Base-by-base conservation (phyloP, 2,888 invertebrate genomes). In the Drosophila greeni region DNA sequence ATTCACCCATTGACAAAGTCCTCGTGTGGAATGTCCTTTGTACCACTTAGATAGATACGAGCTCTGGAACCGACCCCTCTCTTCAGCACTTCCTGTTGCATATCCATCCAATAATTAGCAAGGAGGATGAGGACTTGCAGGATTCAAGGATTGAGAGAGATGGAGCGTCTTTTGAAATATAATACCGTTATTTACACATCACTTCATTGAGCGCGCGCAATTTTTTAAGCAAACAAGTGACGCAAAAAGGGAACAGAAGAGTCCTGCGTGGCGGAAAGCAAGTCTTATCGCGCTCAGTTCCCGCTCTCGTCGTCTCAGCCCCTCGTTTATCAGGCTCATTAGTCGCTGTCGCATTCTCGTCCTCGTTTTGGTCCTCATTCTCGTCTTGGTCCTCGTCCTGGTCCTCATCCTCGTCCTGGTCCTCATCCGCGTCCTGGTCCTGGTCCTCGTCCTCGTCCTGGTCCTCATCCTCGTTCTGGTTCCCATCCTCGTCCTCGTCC, bases 141-240 rank as follows among this genome's bases (percentile, higher is more conserved):
- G 24, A n/a, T 39, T 14, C 24, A 18, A 3, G 33, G 55, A 51
- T 36, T 48, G 48, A 16, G 54, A 29, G 42, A 33, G 39, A 20
- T 40, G 20, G 39, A 11, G 42, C 42, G 54, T 49, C 61, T 43
- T 69, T 68, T 60, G 40, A 67, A 67, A 52, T 59, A 70, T 67
- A 67, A 73, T 64, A 69, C 66, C 60, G 60, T 70, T 80, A 77
- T 81, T 84, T 81, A 80, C 83, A 75, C 75, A 72, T 73, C 83
- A 82, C 81, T 81, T 72, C 55, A 72, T 66, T 39, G 34, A 59
- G 36, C 66, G 49, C 67, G 48, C 64, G 42, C 62, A 49, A 65
- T 80, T 70, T 70, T 68, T 68, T 53, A 51, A 52, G 57, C 61
- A 70, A 64, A 51, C 58, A 61, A 56, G n/a, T 26, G 53, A 51